Evolutionary conservation across 1,140 invertebrate species (phyloP).

Genomic region (Drosophila mayri): DNA sequence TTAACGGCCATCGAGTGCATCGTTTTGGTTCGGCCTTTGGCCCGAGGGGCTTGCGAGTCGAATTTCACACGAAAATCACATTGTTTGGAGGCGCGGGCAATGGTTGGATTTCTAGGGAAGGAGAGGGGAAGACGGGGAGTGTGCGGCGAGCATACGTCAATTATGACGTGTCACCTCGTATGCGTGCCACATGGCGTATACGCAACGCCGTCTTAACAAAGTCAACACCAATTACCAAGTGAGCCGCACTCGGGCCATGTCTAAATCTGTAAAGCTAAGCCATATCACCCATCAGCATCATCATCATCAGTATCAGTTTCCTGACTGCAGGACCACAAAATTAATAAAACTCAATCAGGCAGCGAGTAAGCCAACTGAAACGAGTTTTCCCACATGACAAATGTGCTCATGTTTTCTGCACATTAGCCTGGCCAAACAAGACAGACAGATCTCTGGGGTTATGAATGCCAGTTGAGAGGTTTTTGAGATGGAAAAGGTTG

Average conservation of each 20-base stretch:
- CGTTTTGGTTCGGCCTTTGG: constrained; percentile 40
- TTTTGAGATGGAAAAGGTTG: background rate
- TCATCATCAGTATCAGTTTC: constrained; percentile 51
- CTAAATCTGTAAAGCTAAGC: constrained; percentile 6
- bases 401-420: constrained; percentile 49
- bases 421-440: constrained; percentile 57
- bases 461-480: background rate
- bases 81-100: constrained; percentile 74
- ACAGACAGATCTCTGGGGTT: constrained; percentile 16
- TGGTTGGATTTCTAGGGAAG: background rate
- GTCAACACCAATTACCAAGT: constrained; percentile 53
- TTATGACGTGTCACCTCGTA: constrained; percentile 70
- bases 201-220: constrained; percentile 63
- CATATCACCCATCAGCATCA: background rate
- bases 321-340: constrained; percentile 58
- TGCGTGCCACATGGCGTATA: constrained; percentile 65
- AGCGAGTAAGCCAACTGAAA: constrained; percentile 10
- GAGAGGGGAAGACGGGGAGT: background rate
- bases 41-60: constrained; percentile 62
- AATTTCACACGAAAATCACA: constrained; percentile 85
- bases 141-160: constrained; percentile 47
- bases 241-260: background rate
- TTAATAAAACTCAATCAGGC: constrained; percentile 77
- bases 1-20: constrained; percentile 51
- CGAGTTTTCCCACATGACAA: constrained; percentile 39